phyloP scores from a whole-genome alignment of 2,113 vertebrate species.

The Lamprologus tigripictilis region DNA sequence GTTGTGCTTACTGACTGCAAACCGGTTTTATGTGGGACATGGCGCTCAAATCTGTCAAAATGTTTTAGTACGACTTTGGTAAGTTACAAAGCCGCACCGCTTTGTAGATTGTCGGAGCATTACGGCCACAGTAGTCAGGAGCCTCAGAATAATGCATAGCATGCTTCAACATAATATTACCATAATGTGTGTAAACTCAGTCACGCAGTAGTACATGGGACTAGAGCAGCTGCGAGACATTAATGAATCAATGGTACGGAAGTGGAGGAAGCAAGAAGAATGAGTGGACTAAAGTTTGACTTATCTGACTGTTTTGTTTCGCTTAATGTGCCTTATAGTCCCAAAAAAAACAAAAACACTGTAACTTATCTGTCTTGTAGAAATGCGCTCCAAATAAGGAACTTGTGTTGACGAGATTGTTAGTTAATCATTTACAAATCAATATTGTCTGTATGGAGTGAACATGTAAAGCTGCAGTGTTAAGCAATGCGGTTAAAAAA shows the following conservation, averaged over 20 bases:
- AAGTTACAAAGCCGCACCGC: neutral
- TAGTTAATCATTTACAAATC: neutral
- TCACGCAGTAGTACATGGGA: neutral
- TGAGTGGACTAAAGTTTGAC: neutral
- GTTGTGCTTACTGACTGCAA: neutral
- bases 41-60: neutral
- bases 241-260: neutral
- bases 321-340: fast-evolving
- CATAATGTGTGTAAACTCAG: neutral
- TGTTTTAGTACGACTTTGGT: neutral
- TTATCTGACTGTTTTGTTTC: fast-evolving
- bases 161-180: neutral
- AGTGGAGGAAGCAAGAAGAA: fast-evolving
- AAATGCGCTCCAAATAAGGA: neutral
- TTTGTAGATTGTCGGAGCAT: neutral
- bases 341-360: fast-evolving
- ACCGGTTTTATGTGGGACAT: neutral
- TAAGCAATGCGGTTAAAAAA: neutral
- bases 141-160: neutral
- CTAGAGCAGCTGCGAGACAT: neutral
- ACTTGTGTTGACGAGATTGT: neutral
- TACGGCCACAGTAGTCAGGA: neutral
- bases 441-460: neutral
- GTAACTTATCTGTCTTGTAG: fast-evolving
- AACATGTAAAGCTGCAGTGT: neutral